Conservation (phyloP, 2,113 vertebrate genomes). For the Octodon degus region DNA sequence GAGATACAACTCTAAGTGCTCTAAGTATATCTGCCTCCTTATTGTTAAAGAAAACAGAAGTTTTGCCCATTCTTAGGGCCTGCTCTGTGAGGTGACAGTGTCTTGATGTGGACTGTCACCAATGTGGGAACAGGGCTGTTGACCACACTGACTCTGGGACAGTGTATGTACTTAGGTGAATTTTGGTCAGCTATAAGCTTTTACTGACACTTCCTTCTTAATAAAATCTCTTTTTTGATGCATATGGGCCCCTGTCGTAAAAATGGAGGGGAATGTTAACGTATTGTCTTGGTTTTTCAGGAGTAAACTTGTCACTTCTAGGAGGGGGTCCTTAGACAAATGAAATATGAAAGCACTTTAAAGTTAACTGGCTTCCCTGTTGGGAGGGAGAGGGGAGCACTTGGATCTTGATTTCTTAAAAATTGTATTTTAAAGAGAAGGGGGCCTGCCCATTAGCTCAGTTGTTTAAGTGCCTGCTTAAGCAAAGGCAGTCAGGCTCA, state of each 20-base stretch:
- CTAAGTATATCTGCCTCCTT: not conserved
- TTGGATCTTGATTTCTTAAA: not conserved
- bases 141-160: not conserved
- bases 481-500: no score
- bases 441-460: no score
- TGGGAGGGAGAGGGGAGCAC: no score
- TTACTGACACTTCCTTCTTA: not conserved
- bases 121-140: not conserved
- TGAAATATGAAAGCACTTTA: constrained; percentile 5
- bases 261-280: not conserved
- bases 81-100: not conserved
- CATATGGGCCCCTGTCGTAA: not conserved
- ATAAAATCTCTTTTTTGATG: not conserved
- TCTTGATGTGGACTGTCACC: not conserved
- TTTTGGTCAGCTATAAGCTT: not conserved
- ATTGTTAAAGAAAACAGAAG: constrained; percentile 51
- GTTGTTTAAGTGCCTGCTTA: no score
- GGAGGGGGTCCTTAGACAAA: not conserved
- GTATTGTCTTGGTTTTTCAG: not conserved
- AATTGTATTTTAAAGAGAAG: no score
- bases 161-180: not conserved
- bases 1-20: not conserved
- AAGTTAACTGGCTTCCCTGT: not conserved
- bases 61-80: not conserved
- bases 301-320: not conserved